Evolutionary conservation across 2,888 invertebrate species (phyloP), one percentile per base, ranked within the genome.

Genomic region (Cremastobaeus sp.): DNA sequence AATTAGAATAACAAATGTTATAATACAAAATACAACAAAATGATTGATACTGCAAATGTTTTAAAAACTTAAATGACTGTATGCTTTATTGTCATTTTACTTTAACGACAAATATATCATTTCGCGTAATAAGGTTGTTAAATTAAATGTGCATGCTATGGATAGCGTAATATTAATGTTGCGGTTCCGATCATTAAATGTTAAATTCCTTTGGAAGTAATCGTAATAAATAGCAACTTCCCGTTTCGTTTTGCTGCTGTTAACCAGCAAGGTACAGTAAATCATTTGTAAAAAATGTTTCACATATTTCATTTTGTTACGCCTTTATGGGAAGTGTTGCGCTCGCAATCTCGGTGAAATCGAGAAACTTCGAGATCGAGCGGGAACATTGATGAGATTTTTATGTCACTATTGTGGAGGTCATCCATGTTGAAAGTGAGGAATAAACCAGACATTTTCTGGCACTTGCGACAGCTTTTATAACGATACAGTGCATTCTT

Each of bases 341-440:
- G 28, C 9, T 28, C 21, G 21, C 17, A 12, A 9, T 1, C 17
- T 41, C 37, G 50, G 59, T 43, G 59, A 59, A 68, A 68, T 68
- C 43, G 55, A 55, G 59, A 57, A 68, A 55, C 39, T 43, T 39
- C 8, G 28, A 18, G 9, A 18, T 52, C 32, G 28, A 17, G 30
- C 25, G 14, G 14, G 12, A 48, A 45, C 25, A 12, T 9, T 66
- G 43, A 65, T 55, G 55, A 32, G 39, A 68, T 25, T 68, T 59
- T 59, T 68, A 68, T 59, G 59, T 59, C 50, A 52, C 47, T 14
- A 59, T 50, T 68, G 57, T 50, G 43, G 37, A 21, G 50, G 25
- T 48, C 34, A 48, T 48, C 48, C 39, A 60, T 45, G 28, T 35
- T 37, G 43, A 64, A 64, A 52, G 52, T 34, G 21, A 43, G 30